These are phyloP conservation scores for Stichodactyla mertensii DNA, from an alignment of 64 coral and sea anemone genomes.

Conservation along the genomic window DNA sequence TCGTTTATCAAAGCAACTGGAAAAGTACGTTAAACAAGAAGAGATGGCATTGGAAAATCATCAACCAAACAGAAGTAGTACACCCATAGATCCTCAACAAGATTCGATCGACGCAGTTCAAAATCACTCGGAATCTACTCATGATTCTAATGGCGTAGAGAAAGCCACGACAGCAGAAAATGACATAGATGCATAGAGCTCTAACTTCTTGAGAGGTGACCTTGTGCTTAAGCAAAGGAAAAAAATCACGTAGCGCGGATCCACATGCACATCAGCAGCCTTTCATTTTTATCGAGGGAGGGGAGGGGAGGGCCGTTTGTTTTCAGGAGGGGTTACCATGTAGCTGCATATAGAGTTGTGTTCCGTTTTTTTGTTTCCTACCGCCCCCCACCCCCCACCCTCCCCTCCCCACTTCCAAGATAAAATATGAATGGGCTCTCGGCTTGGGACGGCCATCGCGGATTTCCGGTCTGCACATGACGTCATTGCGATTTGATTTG, in stretches of 20 bases:
- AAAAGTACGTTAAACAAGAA: neutral
- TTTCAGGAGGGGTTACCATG: too few relatives aligned
- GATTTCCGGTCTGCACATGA: neutral
- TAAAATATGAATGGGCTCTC: too few relatives aligned
- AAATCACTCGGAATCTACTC: neutral
- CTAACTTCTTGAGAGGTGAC: neutral
- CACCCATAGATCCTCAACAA: neutral
- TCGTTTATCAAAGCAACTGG: neutral
- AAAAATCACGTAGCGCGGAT: neutral
- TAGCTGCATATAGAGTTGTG: too few relatives aligned
- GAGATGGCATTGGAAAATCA: neutral
- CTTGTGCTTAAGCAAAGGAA: neutral
- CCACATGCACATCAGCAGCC: too few relatives aligned
- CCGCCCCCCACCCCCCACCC: too few relatives aligned
- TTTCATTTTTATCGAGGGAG: too few relatives aligned
- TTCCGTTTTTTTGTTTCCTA: too few relatives aligned
- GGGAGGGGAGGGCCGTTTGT: too few relatives aligned
- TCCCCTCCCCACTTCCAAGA: too few relatives aligned
- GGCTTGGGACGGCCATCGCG: too few relatives aligned
- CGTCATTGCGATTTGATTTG: too few relatives aligned
- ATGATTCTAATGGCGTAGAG: neutral
- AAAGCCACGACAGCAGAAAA: neutral
- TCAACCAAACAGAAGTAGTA: neutral
- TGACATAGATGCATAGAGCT: neutral
- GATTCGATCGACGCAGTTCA: neutral